Conservation (phyloP, 2,888 invertebrate genomes). For the Digitonthophagus gazella region DNA sequence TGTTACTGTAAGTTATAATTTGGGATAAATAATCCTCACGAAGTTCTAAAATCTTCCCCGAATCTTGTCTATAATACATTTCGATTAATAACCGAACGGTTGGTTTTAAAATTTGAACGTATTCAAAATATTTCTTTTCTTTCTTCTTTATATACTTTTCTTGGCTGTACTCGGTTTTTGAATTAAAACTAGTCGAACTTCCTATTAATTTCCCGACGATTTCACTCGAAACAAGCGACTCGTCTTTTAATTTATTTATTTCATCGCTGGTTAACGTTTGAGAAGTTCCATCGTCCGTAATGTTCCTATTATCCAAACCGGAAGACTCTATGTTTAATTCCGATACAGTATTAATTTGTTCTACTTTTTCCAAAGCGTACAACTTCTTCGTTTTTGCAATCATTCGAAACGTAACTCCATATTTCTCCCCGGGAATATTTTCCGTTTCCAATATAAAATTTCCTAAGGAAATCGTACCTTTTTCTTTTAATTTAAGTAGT, state of each 20-base stretch:
- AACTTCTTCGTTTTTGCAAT: constrained; percentile 58
- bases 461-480: constrained; percentile 64
- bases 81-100: constrained; percentile 79
- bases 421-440: constrained; percentile 66
- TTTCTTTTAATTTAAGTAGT: constrained; percentile 67
- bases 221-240: constrained; percentile 73
- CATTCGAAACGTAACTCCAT: constrained; percentile 75
- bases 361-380: constrained; percentile 56
- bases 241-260: constrained; percentile 74
- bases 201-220: constrained; percentile 85
- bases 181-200: constrained; percentile 86
- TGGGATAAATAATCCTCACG: constrained; percentile 88
- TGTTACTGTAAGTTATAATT: constrained; percentile 77
- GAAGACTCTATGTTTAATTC: constrained; percentile 63
- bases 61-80: constrained; percentile 79
- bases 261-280: constrained; percentile 82
- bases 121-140: constrained; percentile 88
- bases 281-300: constrained; percentile 74
- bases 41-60: constrained; percentile 71
- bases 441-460: constrained; percentile 68
- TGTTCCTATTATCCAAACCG: constrained; percentile 81
- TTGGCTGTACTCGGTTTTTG: constrained; percentile 89
- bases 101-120: constrained; percentile 75
- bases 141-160: constrained; percentile 95
- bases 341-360: constrained; percentile 58